Evolutionary conservation across 2,797 vertebrate species (phyloP), one percentile per base, ranked within the genome.

Genomic region (Rhyacichthys aspro): DNA sequence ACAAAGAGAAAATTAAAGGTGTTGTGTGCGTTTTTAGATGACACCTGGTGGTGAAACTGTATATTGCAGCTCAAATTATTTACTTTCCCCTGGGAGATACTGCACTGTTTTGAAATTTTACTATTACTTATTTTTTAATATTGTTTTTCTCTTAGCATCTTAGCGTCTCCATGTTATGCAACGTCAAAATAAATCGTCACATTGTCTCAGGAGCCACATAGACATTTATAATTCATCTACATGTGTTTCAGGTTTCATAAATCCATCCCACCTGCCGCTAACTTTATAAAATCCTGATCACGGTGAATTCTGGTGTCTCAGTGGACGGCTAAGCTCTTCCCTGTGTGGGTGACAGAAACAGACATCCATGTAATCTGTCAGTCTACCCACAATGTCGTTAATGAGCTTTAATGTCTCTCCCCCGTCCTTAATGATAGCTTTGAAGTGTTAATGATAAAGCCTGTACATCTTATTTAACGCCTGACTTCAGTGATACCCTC

Each of bases 381-480:
- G 11, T 43, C 45, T 59, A 32, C 14, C 62, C 67, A 63, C 55
- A 45, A 44, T 53, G 42, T 32, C 39, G 61, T 61, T 63, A 46
- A 63, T 46, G 38, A 39, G 43, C 43, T 47, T 65, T 60, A 43
- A 49, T 50, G 33, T 42, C 32, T 36, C 17, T 23, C 17, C 17
- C 47, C n/a, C 7, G 18, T 54, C 5, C n/a, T 7, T 46, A 8
- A 43, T 39, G n/a, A 43, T 42, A 33, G 14, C 18, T 38, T 39
- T 17, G 11, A 17, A 49, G 39, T 50, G 38, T 15, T 33, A 19
- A 15, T 23, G 52, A 16, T 23, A 39, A 55, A 15, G 17, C 23
- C 37, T 45, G 39, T 7, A 43, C 10, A 19, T 45, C 43, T 43
- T 36, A 41, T 54, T 23, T 23, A 43, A 64, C 7, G 12, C 23